phyloP scores from a whole-genome alignment of 1,140 invertebrate genomes.

The Chymomyza costata region DNA sequence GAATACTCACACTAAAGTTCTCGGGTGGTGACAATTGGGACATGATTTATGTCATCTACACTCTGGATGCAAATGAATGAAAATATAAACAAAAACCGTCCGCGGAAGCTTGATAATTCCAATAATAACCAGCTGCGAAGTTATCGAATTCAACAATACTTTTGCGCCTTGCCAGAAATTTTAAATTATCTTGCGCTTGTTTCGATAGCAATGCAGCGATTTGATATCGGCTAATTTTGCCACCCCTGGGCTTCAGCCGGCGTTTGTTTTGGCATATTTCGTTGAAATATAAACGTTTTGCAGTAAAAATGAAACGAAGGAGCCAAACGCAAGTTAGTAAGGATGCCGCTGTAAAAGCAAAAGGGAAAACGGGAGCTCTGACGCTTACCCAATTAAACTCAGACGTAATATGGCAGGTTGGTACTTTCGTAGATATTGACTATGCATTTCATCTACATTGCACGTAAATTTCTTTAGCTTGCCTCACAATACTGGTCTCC shows the following conservation, averaged over 20 bases:
- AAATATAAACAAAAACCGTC: too few relatives aligned
- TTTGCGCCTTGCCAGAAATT: too few relatives aligned
- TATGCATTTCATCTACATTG: too few relatives aligned
- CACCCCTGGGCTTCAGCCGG: slow-evolving; percentile 31
- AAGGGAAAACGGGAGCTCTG: slow-evolving; percentile 75
- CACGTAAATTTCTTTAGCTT: slow-evolving; percentile 79
- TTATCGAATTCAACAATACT: too few relatives aligned
- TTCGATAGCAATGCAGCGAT: too few relatives aligned
- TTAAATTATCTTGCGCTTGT: too few relatives aligned
- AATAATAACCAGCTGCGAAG: too few relatives aligned
- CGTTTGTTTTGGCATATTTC: slow-evolving; percentile 45
- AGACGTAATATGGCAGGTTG: slow-evolving; percentile 68
- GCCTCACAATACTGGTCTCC: slow-evolving; percentile 93
- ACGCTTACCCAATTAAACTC: slow-evolving; percentile 91
- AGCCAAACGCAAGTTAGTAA: slow-evolving; percentile 39
- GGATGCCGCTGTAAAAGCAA: slow-evolving; percentile 19
- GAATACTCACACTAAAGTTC: slow-evolving; percentile 36
- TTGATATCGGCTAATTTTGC: too few relatives aligned
- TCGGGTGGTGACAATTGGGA: slow-evolving; percentile 37
- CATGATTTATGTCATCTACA: too few relatives aligned
- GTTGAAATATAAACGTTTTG: background rate
- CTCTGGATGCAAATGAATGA: too few relatives aligned
- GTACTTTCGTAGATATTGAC: slow-evolving; percentile 10
- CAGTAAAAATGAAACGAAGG: slow-evolving; percentile 49
- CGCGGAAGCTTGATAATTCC: too few relatives aligned